Conservation (phyloP, 2,888 invertebrate genomes). For the Coecobrya sp. region DNA sequence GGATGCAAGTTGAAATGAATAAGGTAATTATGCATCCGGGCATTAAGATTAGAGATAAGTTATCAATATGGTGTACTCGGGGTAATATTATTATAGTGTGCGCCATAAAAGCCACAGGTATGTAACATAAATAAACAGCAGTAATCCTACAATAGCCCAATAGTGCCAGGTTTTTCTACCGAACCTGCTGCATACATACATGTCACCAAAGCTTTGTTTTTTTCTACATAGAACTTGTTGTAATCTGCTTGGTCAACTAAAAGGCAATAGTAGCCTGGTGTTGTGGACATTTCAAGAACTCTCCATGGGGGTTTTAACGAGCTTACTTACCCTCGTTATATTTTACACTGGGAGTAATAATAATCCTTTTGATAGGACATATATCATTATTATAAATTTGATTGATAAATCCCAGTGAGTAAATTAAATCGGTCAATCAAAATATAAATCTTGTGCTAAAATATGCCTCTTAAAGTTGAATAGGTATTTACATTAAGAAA, state of each 20-base stretch:
- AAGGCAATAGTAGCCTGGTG: neutral
- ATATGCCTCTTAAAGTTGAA: neutral
- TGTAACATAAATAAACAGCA: neutral
- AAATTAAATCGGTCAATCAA: constrained; percentile 79
- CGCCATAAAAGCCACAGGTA: constrained; percentile 67
- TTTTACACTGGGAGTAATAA: constrained; percentile 17
- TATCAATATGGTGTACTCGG: constrained; percentile 55
- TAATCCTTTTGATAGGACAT: constrained; percentile 56
- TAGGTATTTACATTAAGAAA: constrained; percentile 24
- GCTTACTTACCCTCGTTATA: constrained; percentile 54
- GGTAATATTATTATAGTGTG: neutral
- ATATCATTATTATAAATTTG: constrained; percentile 48
- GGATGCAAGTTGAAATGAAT: constrained; percentile 67
- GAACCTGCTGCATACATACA: neutral
- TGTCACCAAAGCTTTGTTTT: constrained; percentile 50
- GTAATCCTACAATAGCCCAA: neutral
- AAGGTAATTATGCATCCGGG: constrained; percentile 81
- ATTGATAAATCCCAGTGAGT: constrained; percentile 65
- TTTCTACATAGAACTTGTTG: neutral
- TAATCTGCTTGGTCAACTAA: constrained; percentile 1
- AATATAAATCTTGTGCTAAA: neutral
- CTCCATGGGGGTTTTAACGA: constrained; percentile 64
- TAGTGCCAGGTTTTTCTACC: neutral
- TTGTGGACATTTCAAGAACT: constrained; percentile 30
- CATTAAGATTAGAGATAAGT: constrained; percentile 78